Conservation (phyloP, 2,797 vertebrate genomes). For the Picus viridis region DNA sequence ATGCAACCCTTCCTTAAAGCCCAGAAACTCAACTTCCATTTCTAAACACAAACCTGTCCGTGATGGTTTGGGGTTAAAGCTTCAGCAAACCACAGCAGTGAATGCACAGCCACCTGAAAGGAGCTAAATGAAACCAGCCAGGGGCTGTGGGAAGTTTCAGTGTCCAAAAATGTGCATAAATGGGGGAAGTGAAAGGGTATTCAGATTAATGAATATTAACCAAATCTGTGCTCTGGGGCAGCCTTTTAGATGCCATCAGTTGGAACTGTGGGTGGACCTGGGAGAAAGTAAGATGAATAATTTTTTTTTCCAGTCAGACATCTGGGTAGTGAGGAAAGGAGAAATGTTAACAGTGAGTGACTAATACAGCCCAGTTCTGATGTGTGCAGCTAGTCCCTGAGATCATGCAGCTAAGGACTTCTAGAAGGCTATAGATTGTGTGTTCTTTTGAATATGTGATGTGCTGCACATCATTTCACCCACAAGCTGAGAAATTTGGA, state of each 20-base stretch:
- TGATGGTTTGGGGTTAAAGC: background rate
- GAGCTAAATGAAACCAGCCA: background rate
- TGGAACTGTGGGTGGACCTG: background rate
- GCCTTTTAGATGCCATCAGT: background rate
- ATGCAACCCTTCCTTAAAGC: fast-evolving
- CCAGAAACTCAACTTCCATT: background rate
- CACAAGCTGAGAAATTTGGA: background rate
- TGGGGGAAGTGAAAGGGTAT: background rate
- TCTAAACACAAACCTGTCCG: background rate
- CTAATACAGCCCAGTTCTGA: background rate
- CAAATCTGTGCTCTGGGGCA: background rate
- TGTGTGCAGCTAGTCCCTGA: background rate
- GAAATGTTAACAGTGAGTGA: slow-evolving; percentile 32
- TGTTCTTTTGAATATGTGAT: background rate
- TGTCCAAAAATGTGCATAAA: background rate
- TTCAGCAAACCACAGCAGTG: background rate
- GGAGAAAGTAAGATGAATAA: background rate
- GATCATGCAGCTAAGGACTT: background rate
- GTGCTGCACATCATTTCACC: background rate
- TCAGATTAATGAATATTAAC: background rate
- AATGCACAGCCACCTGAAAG: background rate
- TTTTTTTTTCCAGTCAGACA: slow-evolving; percentile 30
- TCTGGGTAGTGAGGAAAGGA: background rate
- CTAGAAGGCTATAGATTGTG: background rate
- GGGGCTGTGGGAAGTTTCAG: background rate